Base-by-base conservation (phyloP, 2,888 invertebrate species). In the Leptopilina myrica region DNA sequence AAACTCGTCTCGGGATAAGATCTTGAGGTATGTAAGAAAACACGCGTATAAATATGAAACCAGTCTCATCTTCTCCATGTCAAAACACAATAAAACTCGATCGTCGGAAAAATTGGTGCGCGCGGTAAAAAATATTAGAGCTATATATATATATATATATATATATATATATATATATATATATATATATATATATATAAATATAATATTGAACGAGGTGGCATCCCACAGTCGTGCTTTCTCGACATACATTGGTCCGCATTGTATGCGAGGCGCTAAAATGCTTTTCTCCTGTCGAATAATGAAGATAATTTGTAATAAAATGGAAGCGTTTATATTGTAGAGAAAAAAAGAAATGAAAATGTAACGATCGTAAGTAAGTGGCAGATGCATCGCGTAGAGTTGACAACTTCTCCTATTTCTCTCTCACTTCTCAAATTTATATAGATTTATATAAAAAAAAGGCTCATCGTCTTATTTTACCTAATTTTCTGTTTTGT, bases 301-400 rank as follows among this genome's bases (percentile, higher is more conserved):
- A 90, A 89, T 89, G 86, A 89, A 88, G 90, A 90, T 90, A 91
- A 91, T 91, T 33, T 91, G 91, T 91, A 86, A 89, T 89, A 88
- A 91, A 91, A 90, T 90, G 89, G 89, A 90, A 80, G 89, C 86
- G 89, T 89, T 89, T 20, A 20, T 89, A 90, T 90, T 90, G 89
- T 89, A 86, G 85, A 83, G 85, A 87, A 85, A 83, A 86, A 87
- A 87, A 86, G 7, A 43, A 43, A 8, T 43, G 86, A 87, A 87
- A 87, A 82, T 84, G 87, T 87, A 87, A 87, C 88, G 85, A 87
- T 86, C 86, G 49, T 12, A 84, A 76, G 86, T 91, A 91, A 91
- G 91, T 91, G 91, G 90, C 91, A 91, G 91, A 91, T 91, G 91
- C 88, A 90, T 91, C 86, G 88, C 89, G 83, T 83, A 84, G 87